Evolutionary conservation across 2,888 invertebrate species (phyloP).

Genomic region (Pandemis cinnamomeana): DNA sequence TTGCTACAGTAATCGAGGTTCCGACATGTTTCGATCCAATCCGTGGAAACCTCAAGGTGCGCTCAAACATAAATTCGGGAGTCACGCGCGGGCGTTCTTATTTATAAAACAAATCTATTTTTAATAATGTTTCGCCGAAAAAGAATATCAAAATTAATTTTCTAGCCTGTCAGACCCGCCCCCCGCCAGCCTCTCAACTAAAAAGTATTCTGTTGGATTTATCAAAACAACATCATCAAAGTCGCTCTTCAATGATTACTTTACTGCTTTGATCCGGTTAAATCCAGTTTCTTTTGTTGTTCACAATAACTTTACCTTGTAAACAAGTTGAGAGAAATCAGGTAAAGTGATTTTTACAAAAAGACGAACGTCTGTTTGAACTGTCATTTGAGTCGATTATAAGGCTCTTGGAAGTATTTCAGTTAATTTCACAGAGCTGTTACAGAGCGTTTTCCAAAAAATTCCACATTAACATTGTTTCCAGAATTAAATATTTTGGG

Average conservation of each 20-base stretch:
- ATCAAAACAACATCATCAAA: conserved; percentile 1
- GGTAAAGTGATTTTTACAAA: neutral
- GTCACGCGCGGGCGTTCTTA: too few species aligned
- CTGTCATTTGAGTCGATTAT: too few species aligned
- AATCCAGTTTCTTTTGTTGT: conserved; percentile 22
- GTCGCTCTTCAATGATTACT: conserved; percentile 16
- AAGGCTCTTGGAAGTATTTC: too few species aligned
- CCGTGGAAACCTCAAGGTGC: too few species aligned
- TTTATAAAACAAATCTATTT: neutral
- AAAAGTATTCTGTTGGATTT: neutral
- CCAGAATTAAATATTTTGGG: too few species aligned
- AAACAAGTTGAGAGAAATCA: conserved; percentile 5
- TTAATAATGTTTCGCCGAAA: neutral
- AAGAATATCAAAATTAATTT: neutral
- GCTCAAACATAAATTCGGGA: too few species aligned
- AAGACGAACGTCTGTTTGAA: neutral
- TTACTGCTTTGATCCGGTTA: conserved; percentile 15
- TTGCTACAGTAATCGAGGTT: too few species aligned
- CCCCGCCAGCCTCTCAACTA: neutral
- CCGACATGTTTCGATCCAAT: too few species aligned
- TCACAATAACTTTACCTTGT: conserved; percentile 2
- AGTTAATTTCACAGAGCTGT: too few species aligned
- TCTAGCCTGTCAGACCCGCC: neutral
- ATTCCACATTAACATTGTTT: too few species aligned
- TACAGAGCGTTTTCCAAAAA: too few species aligned